These are phyloP conservation scores for Balearica regulorum DNA, from an alignment of 2,797 vertebrate species.

Conservation along the genomic window DNA sequence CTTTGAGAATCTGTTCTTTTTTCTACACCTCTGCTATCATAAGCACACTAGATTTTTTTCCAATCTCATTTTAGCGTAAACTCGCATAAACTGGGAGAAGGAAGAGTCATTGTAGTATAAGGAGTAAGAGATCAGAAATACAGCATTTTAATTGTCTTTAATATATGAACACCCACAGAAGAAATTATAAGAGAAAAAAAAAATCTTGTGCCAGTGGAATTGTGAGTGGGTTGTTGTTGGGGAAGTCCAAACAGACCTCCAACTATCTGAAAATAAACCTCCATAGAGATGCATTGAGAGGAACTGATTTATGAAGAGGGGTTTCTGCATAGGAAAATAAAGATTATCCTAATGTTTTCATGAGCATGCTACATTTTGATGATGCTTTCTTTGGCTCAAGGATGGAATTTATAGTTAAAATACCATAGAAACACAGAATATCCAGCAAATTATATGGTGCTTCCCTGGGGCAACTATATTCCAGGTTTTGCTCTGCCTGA, in stretches of 20 bases:
- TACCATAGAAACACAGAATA: not conserved
- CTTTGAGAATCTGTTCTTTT: not conserved
- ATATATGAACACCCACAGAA: not conserved
- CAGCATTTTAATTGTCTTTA: not conserved
- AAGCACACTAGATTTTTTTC: not conserved
- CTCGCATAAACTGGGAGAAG: not conserved
- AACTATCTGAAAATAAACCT: not conserved
- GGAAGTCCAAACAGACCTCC: not conserved
- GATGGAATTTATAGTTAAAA: not conserved
- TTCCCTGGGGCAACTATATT: not conserved
- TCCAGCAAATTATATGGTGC: not conserved
- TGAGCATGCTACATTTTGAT: not conserved
- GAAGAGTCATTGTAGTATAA: not conserved
- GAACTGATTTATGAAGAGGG: not conserved
- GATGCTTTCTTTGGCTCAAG: not conserved
- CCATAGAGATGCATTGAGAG: not conserved
- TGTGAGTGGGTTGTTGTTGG: not conserved
- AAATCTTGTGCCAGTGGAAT: not conserved
- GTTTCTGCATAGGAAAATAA: not conserved
- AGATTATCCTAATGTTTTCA: not conserved
- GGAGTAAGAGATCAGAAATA: not conserved
- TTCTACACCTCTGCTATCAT: not conserved
- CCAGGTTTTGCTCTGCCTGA: not conserved
- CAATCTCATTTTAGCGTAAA: not conserved
- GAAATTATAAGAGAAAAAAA: not conserved